Conservation (phyloP, 2,888 invertebrate species). For the Lithophane semibrunnea region DNA sequence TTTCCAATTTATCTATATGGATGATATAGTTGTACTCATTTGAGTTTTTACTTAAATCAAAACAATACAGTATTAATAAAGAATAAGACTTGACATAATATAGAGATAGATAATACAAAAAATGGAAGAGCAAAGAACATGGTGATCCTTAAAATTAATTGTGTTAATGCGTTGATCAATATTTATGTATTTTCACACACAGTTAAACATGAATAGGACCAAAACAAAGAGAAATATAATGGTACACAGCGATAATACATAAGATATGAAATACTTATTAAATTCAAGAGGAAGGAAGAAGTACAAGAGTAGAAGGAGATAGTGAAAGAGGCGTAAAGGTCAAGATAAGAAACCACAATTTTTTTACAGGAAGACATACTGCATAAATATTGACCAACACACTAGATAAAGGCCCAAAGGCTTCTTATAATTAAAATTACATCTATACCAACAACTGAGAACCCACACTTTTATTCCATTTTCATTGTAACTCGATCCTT, state of each 20-base stretch:
- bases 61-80: background rate
- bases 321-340: background rate
- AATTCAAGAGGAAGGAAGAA: background rate
- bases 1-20: background rate
- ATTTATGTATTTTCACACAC: constrained; percentile 1
- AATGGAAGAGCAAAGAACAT: constrained; percentile 9
- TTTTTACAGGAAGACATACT: background rate
- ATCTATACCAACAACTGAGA: constrained; percentile 82
- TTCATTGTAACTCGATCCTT: constrained; percentile 80
- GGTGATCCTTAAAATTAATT: constrained; percentile 53
- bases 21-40: constrained; percentile 21
- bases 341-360: background rate
- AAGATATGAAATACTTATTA: background rate
- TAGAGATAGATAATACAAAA: background rate
- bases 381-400: constrained; percentile 50
- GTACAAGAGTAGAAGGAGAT: background rate
- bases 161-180: constrained; percentile 31
- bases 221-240: background rate
- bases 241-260: background rate
- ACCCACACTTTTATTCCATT: constrained; percentile 79
- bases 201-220: background rate
- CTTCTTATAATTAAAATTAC: constrained; percentile 67
- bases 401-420: background rate
- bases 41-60: background rate
- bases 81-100: background rate